Evolutionary conservation across 2,113 vertebrate genomes (phyloP), one percentile per base, ranked within the genome.

Genomic region (Alectura lathami): DNA sequence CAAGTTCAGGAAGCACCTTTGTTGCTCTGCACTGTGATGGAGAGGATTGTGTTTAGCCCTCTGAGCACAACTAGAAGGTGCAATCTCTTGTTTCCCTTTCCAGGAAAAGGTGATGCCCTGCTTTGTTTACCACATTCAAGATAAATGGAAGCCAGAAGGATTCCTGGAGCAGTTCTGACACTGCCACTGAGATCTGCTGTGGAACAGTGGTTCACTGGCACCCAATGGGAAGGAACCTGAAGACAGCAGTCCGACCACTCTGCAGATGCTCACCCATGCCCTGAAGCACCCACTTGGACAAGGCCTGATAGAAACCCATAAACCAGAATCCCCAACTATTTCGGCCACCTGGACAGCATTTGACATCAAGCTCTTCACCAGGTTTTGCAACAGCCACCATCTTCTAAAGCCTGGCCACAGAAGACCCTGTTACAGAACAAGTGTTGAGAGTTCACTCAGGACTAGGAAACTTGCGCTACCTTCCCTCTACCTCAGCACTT

Each of bases 291-390:
- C 4, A 7, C 22, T 68, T 36, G 15, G 27, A 40, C 42, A 80
- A 48, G 12, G 40, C 26, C 40, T 1, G 0, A 67, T 0, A 63
- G 17, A 15, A 30, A 73, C n/a, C 22, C 45, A 56, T 0, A 5
- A 50, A 47, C 2, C 11, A 66, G 22, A 53, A 86, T 11, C 23
- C 26, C 57, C 3, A 1, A 32, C 17, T 23, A 38, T 23, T 26
- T 66, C 59, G 26, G 63, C 17, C 36, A 54, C 15, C 17, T 54
- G 14, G 72, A 81, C 24, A 51, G 50, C 26, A 67, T 17, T 29
- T 50, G 50, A 0, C 21, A 68, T 80, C 8, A 82, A 60, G 23
- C 5, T 62, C 24, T 47, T 62, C 68, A 48, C 42, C 62, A 59
- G 17, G 27, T 12, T 36, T 0, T 8, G 7, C 30, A 27, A 26